phyloP scores from a whole-genome alignment of 2,797 vertebrate genomes.

The Melanogrammus aeglefinus region DNA sequence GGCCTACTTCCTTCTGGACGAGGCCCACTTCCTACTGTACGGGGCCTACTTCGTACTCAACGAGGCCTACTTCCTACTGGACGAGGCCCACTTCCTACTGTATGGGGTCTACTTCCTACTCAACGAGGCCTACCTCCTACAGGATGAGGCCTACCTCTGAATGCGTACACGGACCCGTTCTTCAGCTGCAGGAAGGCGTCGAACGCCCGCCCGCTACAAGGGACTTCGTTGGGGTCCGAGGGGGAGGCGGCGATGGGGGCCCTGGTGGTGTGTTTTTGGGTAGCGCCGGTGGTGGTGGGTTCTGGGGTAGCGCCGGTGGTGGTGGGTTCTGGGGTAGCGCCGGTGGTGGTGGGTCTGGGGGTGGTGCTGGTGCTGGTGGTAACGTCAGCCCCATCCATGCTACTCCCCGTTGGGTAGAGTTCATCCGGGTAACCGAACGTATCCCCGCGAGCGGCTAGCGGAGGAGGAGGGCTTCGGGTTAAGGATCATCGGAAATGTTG shows the following conservation, averaged over 20 bases:
- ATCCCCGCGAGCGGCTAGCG: constrained; percentile 82
- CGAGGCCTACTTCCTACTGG: too few species aligned
- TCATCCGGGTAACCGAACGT: constrained; percentile 78
- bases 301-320: not conserved
- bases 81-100: too few species aligned
- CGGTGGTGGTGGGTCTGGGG: not conserved
- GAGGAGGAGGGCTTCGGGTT: not conserved
- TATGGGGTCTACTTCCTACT: too few species aligned
- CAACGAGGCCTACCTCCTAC: not conserved
- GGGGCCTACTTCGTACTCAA: too few species aligned
- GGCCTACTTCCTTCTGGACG: too few species aligned
- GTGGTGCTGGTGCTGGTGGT: not conserved
- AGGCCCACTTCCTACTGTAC: too few species aligned
- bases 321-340: not conserved
- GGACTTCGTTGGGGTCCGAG: constrained; percentile 52
- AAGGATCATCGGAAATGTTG: not conserved
- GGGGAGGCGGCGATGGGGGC: not conserved
- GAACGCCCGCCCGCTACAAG: constrained; percentile 83
- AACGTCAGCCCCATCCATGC: not conserved
- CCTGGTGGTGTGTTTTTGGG: not conserved
- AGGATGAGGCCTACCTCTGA: constrained; percentile 78
- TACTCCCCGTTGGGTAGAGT: rapidly evolving
- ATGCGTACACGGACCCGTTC: constrained; percentile 90
- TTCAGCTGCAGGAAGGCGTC: constrained; percentile 91
- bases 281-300: not conserved